Percentiles rank a stretch among this genome's conserved stretches.
Evolutionary conservation across 1,140 invertebrate genomes (phyloP).

Genomic region (Trichonephila clavipes): DNA sequence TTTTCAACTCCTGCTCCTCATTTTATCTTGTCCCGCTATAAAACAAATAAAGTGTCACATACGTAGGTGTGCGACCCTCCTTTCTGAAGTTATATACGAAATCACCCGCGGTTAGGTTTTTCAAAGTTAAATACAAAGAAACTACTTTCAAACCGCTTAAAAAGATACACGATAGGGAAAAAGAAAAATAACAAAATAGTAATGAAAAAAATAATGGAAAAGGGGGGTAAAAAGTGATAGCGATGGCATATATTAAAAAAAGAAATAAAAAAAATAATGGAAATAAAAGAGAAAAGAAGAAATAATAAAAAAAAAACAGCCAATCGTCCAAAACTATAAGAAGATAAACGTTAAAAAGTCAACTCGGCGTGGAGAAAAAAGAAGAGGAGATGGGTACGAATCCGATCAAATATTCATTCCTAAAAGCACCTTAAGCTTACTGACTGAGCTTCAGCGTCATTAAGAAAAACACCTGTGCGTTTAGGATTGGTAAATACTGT

Average conservation of each 20-base stretch:
- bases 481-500: conserved; percentile 74
- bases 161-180: conserved; percentile 47
- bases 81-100: conserved; percentile 24
- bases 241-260: conserved; percentile 17
- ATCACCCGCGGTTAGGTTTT: conserved; percentile 74
- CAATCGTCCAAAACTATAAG: conserved; percentile 70
- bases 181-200: background rate
- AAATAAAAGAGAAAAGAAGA: background rate
- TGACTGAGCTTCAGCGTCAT: conserved; percentile 60
- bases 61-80: conserved; percentile 23
- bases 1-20: conserved; percentile 27
- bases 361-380: background rate
- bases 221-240: background rate
- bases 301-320: conserved; percentile 70
- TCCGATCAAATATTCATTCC: conserved; percentile 76
- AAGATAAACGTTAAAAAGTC: conserved; percentile 74
- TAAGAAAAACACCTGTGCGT: conserved; percentile 76
- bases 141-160: conserved; percentile 70
- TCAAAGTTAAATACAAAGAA: conserved; percentile 74
- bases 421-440: conserved; percentile 75
- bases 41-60: conserved; percentile 69
- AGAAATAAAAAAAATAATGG: background rate
- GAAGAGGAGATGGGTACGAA: conserved; percentile 18
- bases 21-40: conserved; percentile 53
- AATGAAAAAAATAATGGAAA: conserved; percentile 11